Conservation (phyloP, 1,140 invertebrate species). For the Drosophila ironensis region DNA sequence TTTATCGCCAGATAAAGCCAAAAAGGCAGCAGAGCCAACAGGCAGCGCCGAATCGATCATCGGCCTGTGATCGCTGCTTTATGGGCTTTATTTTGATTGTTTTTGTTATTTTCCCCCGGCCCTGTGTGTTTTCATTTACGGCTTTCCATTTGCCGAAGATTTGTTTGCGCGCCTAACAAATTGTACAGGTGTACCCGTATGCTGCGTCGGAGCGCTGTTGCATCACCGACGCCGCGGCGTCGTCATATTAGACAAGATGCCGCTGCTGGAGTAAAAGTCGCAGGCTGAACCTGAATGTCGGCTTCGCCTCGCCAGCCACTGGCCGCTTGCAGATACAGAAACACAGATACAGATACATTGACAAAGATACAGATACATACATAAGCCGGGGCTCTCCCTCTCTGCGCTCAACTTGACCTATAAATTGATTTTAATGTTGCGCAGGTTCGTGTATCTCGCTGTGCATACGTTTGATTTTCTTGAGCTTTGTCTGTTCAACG, state of each 20-base stretch:
- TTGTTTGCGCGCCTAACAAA: slow-evolving; percentile 31
- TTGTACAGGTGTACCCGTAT: slow-evolving; percentile 1
- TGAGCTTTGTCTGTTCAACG: slow-evolving; percentile 41
- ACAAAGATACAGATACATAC: slow-evolving; percentile 9
- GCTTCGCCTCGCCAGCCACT: too few species aligned
- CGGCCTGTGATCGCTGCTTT: neutral
- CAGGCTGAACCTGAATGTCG: slow-evolving; percentile 67
- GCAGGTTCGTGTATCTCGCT: slow-evolving; percentile 51
- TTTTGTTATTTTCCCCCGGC: slow-evolving; percentile 2
- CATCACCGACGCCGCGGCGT: slow-evolving; percentile 55
- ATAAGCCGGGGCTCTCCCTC: too few species aligned
- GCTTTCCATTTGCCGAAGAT: slow-evolving; percentile 58
- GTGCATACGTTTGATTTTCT: slow-evolving; percentile 31
- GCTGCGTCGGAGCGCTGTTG: slow-evolving; percentile 50
- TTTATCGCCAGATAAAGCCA: too few species aligned
- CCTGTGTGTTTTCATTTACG: slow-evolving; percentile 17
- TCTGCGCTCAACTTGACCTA: slow-evolving; percentile 74
- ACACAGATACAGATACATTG: slow-evolving; percentile 9
- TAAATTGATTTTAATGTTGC: slow-evolving; percentile 79
- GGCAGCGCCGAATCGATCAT: neutral
- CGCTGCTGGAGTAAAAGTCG: slow-evolving; percentile 65
- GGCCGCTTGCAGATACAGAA: slow-evolving; percentile 43
- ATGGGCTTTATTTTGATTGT: slow-evolving; percentile 3
- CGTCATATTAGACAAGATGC: slow-evolving; percentile 71
- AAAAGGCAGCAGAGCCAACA: slow-evolving; percentile 3